Evolutionary conservation across 2,113 vertebrate genomes (phyloP).

Genomic region (Girardinichthys multiradiatus): DNA sequence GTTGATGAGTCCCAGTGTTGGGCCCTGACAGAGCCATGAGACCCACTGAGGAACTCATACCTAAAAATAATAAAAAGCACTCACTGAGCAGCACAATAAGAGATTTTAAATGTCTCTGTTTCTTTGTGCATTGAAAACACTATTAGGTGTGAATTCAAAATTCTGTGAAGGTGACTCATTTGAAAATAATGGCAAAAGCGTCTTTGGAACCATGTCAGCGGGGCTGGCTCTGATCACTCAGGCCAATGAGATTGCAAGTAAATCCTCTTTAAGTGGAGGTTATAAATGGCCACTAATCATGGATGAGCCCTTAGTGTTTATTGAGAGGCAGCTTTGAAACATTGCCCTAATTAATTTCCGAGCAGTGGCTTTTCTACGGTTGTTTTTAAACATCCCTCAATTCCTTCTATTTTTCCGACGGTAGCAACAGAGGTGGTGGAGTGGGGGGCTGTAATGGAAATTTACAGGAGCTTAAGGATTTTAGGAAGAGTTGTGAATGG

Average conservation of each 20-base stretch:
- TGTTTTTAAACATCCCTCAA: conserved; percentile 62
- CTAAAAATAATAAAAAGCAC: conserved; percentile 49
- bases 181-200: conserved; percentile 34
- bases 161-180: conserved; percentile 14
- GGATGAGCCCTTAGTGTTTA: conserved; percentile 76
- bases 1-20: conserved; percentile 71
- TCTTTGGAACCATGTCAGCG: conserved; percentile 33
- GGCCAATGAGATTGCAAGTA: conserved; percentile 66
- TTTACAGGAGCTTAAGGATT: conserved; percentile 69
- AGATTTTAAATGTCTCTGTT: background rate
- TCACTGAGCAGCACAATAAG: conserved; percentile 25
- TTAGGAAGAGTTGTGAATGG: conserved; percentile 63
- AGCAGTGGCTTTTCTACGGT: conserved; percentile 47
- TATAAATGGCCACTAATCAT: conserved; percentile 80
- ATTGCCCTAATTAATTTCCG: conserved; percentile 79
- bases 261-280: conserved; percentile 74
- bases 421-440: conserved; percentile 53
- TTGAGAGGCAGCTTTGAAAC: conserved; percentile 72
- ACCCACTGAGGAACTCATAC: conserved; percentile 47
- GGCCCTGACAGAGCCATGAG: conserved; percentile 51
- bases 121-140: conserved; percentile 1
- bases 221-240: conserved; percentile 49
- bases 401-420: conserved; percentile 30
- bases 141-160: conserved; percentile 8
- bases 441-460: conserved; percentile 52